Base-by-base conservation (phyloP, 35 echinoderm and acorn worm species). In the Strongylocentrotus purpuratus region DNA sequence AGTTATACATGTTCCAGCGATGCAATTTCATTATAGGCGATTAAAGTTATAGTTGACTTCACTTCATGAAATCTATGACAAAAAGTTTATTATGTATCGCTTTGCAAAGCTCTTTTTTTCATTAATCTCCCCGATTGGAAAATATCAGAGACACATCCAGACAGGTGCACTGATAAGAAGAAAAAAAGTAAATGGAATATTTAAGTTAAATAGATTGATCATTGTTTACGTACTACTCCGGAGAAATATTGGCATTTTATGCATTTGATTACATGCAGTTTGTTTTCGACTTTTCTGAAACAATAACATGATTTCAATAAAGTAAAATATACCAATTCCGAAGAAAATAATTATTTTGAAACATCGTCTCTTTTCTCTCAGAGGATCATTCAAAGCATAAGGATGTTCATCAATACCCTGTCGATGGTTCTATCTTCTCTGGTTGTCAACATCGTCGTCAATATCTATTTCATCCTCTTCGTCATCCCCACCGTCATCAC, bases 381-480 rank as follows among this genome's bases (percentile, higher is more conserved):
- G 91, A 46, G 91, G 14, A 25, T 93, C 14, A 11, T 50, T 50
- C 91, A 93, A 13, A 25, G 13, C 13, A 20, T 93, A 2, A 13
- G 91, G 20, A 8, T 58, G 2, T 58, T 93, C 12, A 25, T 93
- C 48, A 93, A 93, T 33, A 33, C 48, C 17, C 10, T 9, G 6
- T 13, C 28, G 11, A 6, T 50, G 91, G 46, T 93, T 46, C 13
- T 99, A 25, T 70, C 89, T 88, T 95, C 94, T 41, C 41, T 99
- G 2, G 18, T 97, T 13, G 93, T 97, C 60, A 99, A 96, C 70
- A 60, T 94, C 31, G 50, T 96, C 94, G 98, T 99, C 9, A 95
- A 94, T 22, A 92, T 91, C 20, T 94, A 92, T 28, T 99, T 99
- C 90, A 47, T 97, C n/a, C 8, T 96, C 6, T 31, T 95, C 46